A percentile compares a stretch with the other conserved stretches of the same genome.
Conservation (phyloP, 1,140 invertebrate species). For the Eufriesea mexicana region DNA sequence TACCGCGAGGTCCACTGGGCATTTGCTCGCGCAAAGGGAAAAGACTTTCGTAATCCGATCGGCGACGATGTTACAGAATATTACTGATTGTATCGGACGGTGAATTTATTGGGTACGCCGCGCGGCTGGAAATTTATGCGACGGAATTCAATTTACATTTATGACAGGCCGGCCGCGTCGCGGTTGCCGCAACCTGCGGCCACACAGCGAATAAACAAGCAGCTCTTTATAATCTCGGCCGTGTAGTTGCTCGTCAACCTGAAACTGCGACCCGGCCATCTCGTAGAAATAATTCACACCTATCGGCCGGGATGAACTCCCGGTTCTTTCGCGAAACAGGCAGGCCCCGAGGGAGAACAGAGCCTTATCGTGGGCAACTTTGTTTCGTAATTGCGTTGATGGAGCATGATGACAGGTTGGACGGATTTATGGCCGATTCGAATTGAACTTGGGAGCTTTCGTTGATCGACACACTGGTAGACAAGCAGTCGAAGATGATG, state of each 20-base stretch:
- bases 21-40: not conserved
- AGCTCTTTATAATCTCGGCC: slow-evolving; percentile 22
- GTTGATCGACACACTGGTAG: not conserved
- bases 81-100: slow-evolving; percentile 45
- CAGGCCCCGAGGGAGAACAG: not conserved
- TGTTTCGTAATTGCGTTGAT: not conserved
- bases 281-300: slow-evolving; percentile 16
- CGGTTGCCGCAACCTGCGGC: slow-evolving; percentile 19
- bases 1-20: not conserved
- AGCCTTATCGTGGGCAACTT: not conserved
- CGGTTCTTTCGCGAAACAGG: not conserved
- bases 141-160: slow-evolving; percentile 53
- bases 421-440: not conserved
- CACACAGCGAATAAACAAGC: slow-evolving; percentile 31
- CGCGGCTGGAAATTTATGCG: slow-evolving; percentile 38
- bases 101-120: slow-evolving; percentile 43
- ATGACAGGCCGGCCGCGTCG: slow-evolving; percentile 16
- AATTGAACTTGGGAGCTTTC: not conserved
- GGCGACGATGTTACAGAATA: slow-evolving; percentile 47
- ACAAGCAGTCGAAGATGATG: too few relatives aligned
- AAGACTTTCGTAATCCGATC: slow-evolving; percentile 37
- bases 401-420: not conserved
- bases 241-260: slow-evolving; percentile 23
- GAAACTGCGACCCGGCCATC: not conserved
- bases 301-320: not conserved